Evolutionary conservation across 2,888 invertebrate genomes (phyloP).

Genomic region (Melolontha melolontha): DNA sequence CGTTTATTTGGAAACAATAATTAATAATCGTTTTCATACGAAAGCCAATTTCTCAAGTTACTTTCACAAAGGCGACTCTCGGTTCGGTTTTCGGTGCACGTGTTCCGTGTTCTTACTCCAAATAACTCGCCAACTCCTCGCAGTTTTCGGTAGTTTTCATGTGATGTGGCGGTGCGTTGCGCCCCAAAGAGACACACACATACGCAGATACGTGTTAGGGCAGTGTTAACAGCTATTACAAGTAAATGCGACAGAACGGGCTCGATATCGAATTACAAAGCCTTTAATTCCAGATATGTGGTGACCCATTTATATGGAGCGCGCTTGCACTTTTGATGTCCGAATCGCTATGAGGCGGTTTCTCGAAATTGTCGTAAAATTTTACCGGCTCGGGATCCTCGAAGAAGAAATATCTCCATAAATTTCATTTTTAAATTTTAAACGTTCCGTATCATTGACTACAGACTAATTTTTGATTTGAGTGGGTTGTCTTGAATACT

Average conservation of each 20-base stretch:
- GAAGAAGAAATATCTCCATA: neutral
- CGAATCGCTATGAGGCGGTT: neutral
- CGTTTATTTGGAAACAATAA: no score
- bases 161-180: no score
- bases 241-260: slow-evolving; percentile 18
- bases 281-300: slow-evolving; percentile 12
- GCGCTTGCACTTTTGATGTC: slow-evolving; percentile 17
- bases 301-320: neutral
- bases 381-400: no score
- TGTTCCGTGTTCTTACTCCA: neutral
- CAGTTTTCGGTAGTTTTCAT: no score
- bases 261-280: slow-evolving; percentile 22
- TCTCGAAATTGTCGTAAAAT: slow-evolving; percentile 14
- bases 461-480: slow-evolving; percentile 8
- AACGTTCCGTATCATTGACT: slow-evolving; percentile 6
- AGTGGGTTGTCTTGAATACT: no score
- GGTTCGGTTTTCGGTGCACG: neutral
- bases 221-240: slow-evolving; percentile 30
- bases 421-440: neutral
- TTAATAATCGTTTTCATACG: neutral
- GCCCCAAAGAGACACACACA: neutral
- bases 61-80: neutral
- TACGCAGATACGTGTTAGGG: slow-evolving; percentile 25
- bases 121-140: neutral
- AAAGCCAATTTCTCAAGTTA: slow-evolving; percentile 17